phyloP scores from a whole-genome alignment of 2,888 invertebrate genomes.

The Callyntrura guangdongensis region DNA sequence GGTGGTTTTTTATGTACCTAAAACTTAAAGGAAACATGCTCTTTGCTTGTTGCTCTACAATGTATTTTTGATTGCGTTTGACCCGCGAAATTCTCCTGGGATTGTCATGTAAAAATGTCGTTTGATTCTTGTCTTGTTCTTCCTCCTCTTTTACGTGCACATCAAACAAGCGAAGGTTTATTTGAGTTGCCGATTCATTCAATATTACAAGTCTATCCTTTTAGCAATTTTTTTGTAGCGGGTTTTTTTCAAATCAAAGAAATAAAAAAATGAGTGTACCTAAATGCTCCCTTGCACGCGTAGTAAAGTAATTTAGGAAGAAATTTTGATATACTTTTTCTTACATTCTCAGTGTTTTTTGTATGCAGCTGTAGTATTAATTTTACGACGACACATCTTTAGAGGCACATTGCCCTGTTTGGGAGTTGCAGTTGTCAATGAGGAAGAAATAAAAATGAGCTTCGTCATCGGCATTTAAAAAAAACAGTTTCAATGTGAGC shows the following conservation, averaged over 20 bases:
- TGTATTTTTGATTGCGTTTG: constrained; percentile 48
- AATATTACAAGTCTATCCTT: constrained; percentile 7
- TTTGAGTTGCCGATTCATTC: constrained; percentile 35
- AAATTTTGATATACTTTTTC: too few species aligned
- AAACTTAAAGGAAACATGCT: constrained; percentile 13
- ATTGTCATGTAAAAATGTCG: constrained; percentile 65
- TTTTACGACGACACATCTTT: too few species aligned
- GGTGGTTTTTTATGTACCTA: background rate
- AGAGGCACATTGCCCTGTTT: background rate
- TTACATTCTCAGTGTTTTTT: too few species aligned
- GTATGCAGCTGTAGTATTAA: too few species aligned
- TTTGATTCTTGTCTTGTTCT: constrained; percentile 10
- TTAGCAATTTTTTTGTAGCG: background rate
- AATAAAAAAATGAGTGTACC: background rate
- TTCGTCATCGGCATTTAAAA: background rate
- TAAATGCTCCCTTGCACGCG: background rate
- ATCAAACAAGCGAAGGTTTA: background rate
- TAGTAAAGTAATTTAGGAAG: background rate
- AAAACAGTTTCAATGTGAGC: background rate
- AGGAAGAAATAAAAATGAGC: constrained; percentile 28
- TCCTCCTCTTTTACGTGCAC: background rate
- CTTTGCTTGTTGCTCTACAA: constrained; percentile 50
- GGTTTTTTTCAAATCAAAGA: background rate
- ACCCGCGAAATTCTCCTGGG: constrained; percentile 61
- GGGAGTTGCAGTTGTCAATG: constrained; percentile 33